A percentile compares a stretch with the other conserved stretches of the same genome.
phyloP scores from a whole-genome alignment of 2,113 vertebrate genomes.

The Nyctibius bracteatus region DNA sequence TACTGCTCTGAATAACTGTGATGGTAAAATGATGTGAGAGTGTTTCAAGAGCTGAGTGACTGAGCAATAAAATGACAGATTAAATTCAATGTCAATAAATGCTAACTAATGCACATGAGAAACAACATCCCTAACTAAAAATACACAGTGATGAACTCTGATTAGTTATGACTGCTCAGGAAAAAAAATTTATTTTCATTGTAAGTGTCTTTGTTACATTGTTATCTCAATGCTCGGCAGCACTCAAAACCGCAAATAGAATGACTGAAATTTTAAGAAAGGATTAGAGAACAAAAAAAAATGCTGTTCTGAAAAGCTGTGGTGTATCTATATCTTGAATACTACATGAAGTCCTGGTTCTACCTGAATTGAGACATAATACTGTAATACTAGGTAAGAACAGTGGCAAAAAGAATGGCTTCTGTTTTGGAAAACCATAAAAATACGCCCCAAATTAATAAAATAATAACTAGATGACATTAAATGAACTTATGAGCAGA shows the following conservation, averaged over 20 bases:
- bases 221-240: neutral
- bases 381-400: neutral
- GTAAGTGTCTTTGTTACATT: neutral
- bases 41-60: neutral
- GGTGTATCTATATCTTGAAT: neutral
- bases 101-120: neutral
- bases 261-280: neutral
- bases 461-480: neutral
- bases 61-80: neutral
- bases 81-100: slow-evolving; percentile 30
- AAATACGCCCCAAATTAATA: neutral
- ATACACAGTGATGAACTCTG: neutral
- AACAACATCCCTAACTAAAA: neutral
- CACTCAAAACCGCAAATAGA: neutral
- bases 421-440: neutral
- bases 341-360: neutral
- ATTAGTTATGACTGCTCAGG: neutral
- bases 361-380: neutral
- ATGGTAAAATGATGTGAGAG: neutral
- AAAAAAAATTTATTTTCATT: neutral
- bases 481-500: neutral
- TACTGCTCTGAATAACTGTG: neutral
- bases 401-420: neutral
- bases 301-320: neutral
- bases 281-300: neutral